Conservation (phyloP, 2,888 invertebrate species). For the Eupithecia pulchellata region DNA sequence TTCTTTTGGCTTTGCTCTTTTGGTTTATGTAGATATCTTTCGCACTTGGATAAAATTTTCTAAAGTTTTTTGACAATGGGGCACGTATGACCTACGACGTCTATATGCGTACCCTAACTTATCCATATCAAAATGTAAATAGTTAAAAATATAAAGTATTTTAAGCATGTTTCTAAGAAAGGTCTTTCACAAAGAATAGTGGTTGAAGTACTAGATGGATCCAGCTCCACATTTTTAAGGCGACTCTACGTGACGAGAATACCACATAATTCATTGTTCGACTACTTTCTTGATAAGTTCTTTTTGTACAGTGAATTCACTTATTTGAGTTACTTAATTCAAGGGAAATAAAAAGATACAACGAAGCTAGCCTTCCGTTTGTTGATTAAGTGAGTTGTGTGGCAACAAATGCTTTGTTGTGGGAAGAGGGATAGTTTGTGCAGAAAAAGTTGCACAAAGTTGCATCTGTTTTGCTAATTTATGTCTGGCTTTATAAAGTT, state of each 20-base stretch:
- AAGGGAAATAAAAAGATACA: slow-evolving; percentile 70
- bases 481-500: slow-evolving; percentile 20
- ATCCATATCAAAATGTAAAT: neutral
- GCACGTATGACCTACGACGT: neutral
- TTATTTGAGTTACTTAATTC: slow-evolving; percentile 80
- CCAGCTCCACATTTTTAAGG: slow-evolving; percentile 83
- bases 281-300: slow-evolving; percentile 64
- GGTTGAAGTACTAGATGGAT: slow-evolving; percentile 81
- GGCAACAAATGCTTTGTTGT: slow-evolving; percentile 39
- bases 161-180: neutral
- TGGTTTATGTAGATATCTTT: neutral
- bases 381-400: slow-evolving; percentile 65
- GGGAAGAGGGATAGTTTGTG: slow-evolving; percentile 30
- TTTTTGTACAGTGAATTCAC: slow-evolving; percentile 73
- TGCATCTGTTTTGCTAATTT: slow-evolving; percentile 38
- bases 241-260: slow-evolving; percentile 80
- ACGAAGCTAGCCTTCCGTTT: slow-evolving; percentile 65
- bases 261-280: slow-evolving; percentile 73
- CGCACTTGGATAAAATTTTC: neutral
- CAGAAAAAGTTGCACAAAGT: slow-evolving; percentile 31
- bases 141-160: neutral
- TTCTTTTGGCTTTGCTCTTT: slow-evolving; percentile 9
- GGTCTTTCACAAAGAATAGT: slow-evolving; percentile 65
- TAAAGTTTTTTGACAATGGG: neutral
- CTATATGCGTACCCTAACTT: neutral